Percentiles rank a stretch among this genome's conserved stretches.
These are phyloP conservation scores for Malurus splendens DNA, from an alignment of 2,797 vertebrate species.

Conservation along the genomic window DNA sequence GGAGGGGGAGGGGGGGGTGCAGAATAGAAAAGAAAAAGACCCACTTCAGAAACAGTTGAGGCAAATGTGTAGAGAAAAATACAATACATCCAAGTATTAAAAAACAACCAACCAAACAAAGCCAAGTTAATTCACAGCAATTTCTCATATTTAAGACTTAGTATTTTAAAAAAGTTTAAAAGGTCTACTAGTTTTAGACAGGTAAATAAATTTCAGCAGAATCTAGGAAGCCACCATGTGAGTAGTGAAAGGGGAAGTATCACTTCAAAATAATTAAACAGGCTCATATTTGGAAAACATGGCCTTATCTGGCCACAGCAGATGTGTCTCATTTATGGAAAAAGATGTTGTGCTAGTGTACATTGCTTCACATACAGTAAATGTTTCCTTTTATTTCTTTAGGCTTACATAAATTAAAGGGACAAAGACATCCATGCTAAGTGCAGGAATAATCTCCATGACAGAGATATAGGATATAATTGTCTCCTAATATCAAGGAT, in stretches of 20 bases:
- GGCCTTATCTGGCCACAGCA: background rate
- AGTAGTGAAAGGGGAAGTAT: background rate
- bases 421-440: background rate
- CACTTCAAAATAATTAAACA: background rate
- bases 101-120: background rate
- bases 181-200: background rate
- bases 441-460: background rate
- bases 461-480: background rate
- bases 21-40: background rate
- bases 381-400: background rate
- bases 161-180: background rate
- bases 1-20: accelerated
- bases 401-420: background rate
- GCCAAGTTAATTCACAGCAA: background rate
- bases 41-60: background rate
- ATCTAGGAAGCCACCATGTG: background rate
- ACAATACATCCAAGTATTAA: background rate
- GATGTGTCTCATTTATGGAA: background rate
- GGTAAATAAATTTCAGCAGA: background rate
- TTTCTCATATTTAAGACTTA: background rate
- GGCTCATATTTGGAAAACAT: background rate
- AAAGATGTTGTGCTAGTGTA: background rate
- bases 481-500: background rate
- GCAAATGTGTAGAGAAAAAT: background rate
- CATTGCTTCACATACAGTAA: background rate